These are phyloP conservation scores for Imbricaverruca yamaguchii DNA, from an alignment of 2,888 invertebrate species.

Conservation along the genomic window DNA sequence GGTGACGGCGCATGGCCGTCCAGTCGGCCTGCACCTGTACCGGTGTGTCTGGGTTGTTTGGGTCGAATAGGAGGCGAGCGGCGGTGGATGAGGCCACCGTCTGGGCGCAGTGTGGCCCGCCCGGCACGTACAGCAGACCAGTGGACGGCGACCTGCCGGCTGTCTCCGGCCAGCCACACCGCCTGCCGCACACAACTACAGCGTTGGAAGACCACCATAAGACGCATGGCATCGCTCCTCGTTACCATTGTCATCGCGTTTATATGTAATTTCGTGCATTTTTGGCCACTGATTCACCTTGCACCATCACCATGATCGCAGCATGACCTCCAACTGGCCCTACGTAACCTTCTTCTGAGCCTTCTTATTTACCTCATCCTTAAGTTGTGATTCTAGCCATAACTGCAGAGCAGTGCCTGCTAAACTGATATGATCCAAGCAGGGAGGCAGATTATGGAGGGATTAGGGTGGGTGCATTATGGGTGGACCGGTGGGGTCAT, in stretches of 20 bases:
- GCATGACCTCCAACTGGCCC: neutral
- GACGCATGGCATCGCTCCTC: neutral
- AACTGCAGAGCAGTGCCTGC: too few species aligned
- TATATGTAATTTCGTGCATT: too few species aligned
- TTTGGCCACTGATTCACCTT: too few species aligned
- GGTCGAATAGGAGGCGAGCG: conserved; percentile 53
- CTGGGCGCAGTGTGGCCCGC: neutral
- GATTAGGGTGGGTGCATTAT: too few species aligned
- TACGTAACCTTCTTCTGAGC: neutral
- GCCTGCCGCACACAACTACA: neutral
- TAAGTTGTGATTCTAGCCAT: too few species aligned
- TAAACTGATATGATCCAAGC: too few species aligned
- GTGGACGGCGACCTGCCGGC: neutral
- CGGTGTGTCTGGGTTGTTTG: conserved; percentile 60
- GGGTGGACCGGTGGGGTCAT: too few species aligned
- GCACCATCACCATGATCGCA: neutral
- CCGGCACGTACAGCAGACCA: neutral
- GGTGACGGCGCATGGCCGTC: neutral
- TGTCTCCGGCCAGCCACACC: neutral
- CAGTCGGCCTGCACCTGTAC: conserved; percentile 41
- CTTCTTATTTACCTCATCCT: too few species aligned
- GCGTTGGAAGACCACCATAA: neutral
- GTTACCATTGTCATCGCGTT: neutral
- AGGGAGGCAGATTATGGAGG: too few species aligned
- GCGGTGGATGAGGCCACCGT: neutral